Evolutionary conservation across 1,140 invertebrate species (phyloP), one percentile per base, ranked within the genome.

Genomic region (Drosophila grimshawi): DNA sequence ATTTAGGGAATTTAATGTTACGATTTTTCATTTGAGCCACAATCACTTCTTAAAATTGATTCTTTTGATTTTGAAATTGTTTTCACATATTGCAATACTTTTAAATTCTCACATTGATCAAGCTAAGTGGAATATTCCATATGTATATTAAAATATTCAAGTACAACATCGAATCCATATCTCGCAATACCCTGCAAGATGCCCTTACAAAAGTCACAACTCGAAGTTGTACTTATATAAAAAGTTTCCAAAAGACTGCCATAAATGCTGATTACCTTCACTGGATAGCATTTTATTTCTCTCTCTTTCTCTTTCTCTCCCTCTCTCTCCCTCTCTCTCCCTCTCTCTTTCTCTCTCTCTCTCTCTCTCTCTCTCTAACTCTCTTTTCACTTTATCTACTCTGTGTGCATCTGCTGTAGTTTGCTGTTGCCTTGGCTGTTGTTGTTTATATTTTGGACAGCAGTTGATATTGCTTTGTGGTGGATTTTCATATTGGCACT

Each of bases 401-500:
- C 19, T 19, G 19, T 19, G 19, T 19, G 19, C 19, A 19, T 19
- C 19, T 19, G 19, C 19, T 19, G 19, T 19, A 19, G 30, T 19
- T 10, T 55, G 52, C 52, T 19, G 11, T 7, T 63, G 46, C 8
- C 29, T 37, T 52, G n/a, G 39, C 45, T 67, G 61, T 52, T 70
- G 59, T 65, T 82, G 74, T 83, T 71, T 86, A 76, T 86, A 79
- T 88, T 69, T 73, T 74, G 75, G 49, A 70, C 61, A 75, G 51
- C 32, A 48, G 48, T 56, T 67, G 46, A 32, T 49, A 76, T 79
- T 72, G 71, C 75, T 75, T 88, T 88, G 73, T 89, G 85, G 55
- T 51, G 80, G 74, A 89, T 89, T 89, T 89, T 88, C 75, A 89
- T 88, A 88, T 89, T 83, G 85, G 69, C 85, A 85, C 69, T 89